A percentile compares a stretch with the other conserved stretches of the same genome.
These are phyloP conservation scores for Fistularia tabacaria DNA, from an alignment of 2,797 vertebrate species.

Conservation along the genomic window DNA sequence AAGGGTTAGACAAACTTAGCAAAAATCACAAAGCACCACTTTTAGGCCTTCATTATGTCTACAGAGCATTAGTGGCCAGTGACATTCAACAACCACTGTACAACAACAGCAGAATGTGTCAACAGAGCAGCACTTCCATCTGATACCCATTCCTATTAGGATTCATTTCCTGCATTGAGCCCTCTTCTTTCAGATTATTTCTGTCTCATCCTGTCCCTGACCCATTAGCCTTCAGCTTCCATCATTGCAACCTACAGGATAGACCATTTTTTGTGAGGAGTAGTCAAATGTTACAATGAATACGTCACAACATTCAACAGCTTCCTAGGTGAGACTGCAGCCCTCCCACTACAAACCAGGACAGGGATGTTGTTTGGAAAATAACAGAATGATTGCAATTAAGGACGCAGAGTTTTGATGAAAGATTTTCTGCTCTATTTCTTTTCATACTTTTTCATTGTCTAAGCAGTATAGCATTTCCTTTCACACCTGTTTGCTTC, in stretches of 20 bases:
- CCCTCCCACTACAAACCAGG: too few species aligned
- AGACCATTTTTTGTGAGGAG: constrained; percentile 11
- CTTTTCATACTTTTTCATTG: too few species aligned
- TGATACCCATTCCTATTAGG: constrained; percentile 22
- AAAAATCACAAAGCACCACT: constrained; percentile 1
- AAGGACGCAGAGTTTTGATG: too few species aligned
- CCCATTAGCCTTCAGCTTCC: constrained; percentile 45
- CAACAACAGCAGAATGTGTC: constrained; percentile 17
- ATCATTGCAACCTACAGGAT: constrained; percentile 18
- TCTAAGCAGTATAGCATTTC: too few species aligned
- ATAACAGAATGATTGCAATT: too few species aligned
- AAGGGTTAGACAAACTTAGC: constrained; percentile 10
- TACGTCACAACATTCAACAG: not conserved
- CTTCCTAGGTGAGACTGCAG: too few species aligned
- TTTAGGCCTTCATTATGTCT: constrained; percentile 17
- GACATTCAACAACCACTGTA: constrained; percentile 9
- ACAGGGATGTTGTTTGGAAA: too few species aligned
- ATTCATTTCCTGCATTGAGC: constrained; percentile 40
- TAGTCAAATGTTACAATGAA: constrained; percentile 6
- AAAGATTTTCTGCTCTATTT: too few species aligned
- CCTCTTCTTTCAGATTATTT: constrained; percentile 45
- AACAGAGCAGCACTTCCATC: constrained; percentile 16
- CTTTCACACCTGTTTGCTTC: too few species aligned
- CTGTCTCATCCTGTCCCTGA: constrained; percentile 42
- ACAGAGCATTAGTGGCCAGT: constrained; percentile 3